These are phyloP conservation scores for Meganola albula DNA, from an alignment of 2,888 invertebrate genomes.

Conservation along the genomic window DNA sequence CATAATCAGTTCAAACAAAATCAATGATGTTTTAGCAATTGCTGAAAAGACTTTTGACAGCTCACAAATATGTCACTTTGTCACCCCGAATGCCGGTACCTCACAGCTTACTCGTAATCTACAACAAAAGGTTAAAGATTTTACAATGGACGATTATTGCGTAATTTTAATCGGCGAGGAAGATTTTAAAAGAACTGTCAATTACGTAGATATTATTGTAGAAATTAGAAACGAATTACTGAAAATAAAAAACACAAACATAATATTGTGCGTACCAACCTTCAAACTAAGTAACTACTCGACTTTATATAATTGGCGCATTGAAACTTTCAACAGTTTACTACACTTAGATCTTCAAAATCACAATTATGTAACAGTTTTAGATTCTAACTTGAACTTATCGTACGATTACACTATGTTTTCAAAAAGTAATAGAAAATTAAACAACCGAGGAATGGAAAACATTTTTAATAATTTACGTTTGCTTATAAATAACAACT, in stretches of 20 bases:
- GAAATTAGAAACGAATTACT: neutral
- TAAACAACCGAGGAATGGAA: conserved; percentile 6
- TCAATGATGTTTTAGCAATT: too few relatives aligned
- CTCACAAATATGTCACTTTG: too few relatives aligned
- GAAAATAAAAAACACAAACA: neutral
- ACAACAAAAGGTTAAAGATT: too few relatives aligned
- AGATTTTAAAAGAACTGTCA: too few relatives aligned
- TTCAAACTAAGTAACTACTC: neutral
- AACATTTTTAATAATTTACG: conserved; percentile 5
- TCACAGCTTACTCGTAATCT: too few relatives aligned
- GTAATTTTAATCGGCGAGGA: too few relatives aligned
- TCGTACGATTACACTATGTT: conserved; percentile 11
- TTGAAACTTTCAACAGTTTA: conserved; percentile 12
- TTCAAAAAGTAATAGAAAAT: neutral
- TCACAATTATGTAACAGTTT: conserved; percentile 9
- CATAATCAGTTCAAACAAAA: too few relatives aligned
- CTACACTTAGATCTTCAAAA: conserved; percentile 6
- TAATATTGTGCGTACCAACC: neutral
- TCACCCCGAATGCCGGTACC: too few relatives aligned
- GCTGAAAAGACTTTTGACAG: too few relatives aligned
- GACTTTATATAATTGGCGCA: conserved; percentile 8
- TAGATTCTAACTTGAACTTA: conserved; percentile 11
- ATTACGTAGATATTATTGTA: too few relatives aligned
- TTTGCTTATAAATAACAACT: too few relatives aligned
- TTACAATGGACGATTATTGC: too few relatives aligned